Percentiles rank a stretch among this genome's conserved stretches.
These are phyloP conservation scores for Cyphomyrmex costatus DNA, from an alignment of 1,140 invertebrate genomes.

Conservation along the genomic window DNA sequence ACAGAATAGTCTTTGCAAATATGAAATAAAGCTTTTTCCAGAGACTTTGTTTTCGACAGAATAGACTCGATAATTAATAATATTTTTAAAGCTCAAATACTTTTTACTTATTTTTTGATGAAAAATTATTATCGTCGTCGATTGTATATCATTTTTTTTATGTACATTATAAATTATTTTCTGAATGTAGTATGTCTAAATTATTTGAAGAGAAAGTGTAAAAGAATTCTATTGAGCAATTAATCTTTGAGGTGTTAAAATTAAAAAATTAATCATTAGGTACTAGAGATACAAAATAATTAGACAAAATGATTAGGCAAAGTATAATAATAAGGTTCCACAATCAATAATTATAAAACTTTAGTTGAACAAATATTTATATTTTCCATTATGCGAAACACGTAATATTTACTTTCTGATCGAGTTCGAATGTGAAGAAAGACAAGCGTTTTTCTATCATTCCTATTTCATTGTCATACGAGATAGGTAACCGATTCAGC, in stretches of 20 bases:
- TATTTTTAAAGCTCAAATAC: not conserved
- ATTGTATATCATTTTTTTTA: not conserved
- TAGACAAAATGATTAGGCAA: not conserved
- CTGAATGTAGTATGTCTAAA: not conserved
- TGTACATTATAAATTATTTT: not conserved
- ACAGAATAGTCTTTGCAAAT: slow-evolving; percentile 10
- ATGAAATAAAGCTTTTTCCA: not conserved
- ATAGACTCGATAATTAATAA: slow-evolving; percentile 18
- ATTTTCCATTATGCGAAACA: not conserved
- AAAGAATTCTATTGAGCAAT: not conserved
- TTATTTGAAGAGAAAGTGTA: not conserved
- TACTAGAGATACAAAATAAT: not conserved
- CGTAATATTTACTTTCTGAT: not conserved
- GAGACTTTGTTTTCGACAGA: not conserved
- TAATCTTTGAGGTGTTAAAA: not conserved
- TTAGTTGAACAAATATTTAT: not conserved
- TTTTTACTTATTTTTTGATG: not conserved
- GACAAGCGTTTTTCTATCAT: slow-evolving; percentile 9
- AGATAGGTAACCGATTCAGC: slow-evolving; percentile 18
- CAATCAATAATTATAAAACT: not conserved
- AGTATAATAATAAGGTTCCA: not conserved
- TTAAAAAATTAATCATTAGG: not conserved
- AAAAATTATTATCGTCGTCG: not conserved
- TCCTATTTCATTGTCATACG: not conserved
- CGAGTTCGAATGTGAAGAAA: not conserved